A percentile compares a stretch with the other conserved stretches of the same genome.
These are phyloP conservation scores for Halichoeres trimaculatus DNA, from an alignment of 2,113 vertebrate genomes.

Conservation along the genomic window DNA sequence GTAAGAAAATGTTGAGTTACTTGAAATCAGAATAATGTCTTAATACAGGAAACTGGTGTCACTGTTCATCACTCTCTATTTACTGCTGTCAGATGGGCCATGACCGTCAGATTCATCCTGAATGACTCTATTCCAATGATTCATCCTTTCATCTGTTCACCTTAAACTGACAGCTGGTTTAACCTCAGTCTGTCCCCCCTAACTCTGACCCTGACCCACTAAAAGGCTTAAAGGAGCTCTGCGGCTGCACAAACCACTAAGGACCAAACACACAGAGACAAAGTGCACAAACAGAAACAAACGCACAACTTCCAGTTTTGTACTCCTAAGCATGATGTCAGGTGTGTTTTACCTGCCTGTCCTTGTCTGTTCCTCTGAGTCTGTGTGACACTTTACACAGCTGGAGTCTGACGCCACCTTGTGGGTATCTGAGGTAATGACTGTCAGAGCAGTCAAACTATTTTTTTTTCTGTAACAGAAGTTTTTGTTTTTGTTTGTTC, in stretches of 20 bases:
- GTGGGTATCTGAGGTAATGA: background rate
- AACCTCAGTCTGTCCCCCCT: too few species aligned
- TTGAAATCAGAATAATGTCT: too few species aligned
- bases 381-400: background rate
- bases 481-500: background rate
- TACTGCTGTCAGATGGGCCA: too few species aligned
- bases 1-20: too few species aligned
- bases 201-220: too few species aligned
- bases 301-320: constrained; percentile 31
- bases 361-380: background rate
- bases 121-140: too few species aligned
- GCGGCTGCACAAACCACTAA: background rate
- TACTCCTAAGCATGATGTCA: background rate
- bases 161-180: too few species aligned
- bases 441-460: background rate
- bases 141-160: too few species aligned
- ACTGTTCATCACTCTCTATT: too few species aligned
- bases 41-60: too few species aligned
- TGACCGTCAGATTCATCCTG: too few species aligned
- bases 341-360: background rate
- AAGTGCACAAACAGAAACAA: constrained; percentile 22
- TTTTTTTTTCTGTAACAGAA: background rate
- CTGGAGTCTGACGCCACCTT: background rate
- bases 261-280: constrained; percentile 27
- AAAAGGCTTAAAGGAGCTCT: too few species aligned